Conservation (phyloP, 2,113 vertebrate genomes). For the Xenotilapia longispinis region DNA sequence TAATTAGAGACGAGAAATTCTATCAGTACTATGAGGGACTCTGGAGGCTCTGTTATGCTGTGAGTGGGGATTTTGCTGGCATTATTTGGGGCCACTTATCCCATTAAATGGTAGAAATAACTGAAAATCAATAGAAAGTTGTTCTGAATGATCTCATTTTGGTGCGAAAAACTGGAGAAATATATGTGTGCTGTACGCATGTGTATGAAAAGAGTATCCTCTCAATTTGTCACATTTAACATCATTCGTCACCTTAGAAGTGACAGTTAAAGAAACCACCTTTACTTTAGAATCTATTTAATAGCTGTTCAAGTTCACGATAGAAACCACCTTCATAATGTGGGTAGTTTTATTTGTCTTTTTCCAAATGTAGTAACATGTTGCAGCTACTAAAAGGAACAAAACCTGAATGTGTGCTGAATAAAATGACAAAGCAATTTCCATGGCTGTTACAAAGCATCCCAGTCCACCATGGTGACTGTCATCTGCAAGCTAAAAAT, state of each 20-base stretch:
- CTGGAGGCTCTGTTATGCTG: neutral
- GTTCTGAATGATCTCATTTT: neutral
- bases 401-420: neutral
- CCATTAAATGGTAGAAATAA: neutral
- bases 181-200: neutral
- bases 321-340: neutral
- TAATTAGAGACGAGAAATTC: neutral
- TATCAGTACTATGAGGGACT: neutral
- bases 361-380: neutral
- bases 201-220: neutral
- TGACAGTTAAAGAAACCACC: neutral
- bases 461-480: neutral
- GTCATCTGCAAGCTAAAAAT: neutral
- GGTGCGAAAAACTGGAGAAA: accelerated
- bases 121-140: neutral
- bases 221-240: neutral
- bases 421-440: neutral
- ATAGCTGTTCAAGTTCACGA: too few relatives aligned
- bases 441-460: neutral
- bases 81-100: neutral
- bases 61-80: accelerated
- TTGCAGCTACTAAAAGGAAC: neutral
- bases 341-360: neutral
- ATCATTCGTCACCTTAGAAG: neutral
- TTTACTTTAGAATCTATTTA: neutral